A percentile compares a stretch with the other conserved stretches of the same genome.
Conservation (phyloP, 92 coral and sea anemone genomes). For the Pocillopora grandis region DNA sequence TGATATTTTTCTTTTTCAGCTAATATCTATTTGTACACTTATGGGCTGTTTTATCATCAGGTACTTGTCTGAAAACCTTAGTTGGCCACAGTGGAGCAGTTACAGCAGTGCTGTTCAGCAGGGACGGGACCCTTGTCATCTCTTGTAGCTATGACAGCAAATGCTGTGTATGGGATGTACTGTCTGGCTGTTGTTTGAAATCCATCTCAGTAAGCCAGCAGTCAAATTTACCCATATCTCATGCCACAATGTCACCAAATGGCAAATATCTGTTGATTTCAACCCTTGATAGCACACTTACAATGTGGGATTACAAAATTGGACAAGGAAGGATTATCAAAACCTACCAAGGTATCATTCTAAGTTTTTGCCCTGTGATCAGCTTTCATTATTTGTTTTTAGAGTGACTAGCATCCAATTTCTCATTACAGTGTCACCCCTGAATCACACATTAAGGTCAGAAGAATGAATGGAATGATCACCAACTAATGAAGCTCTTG, state of each 20-base stretch:
- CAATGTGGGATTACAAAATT: constrained; percentile 68
- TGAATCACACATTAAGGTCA: too few species aligned
- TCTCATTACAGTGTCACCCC: too few species aligned
- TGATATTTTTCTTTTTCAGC: too few species aligned
- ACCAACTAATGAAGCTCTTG: too few species aligned
- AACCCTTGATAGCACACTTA: constrained; percentile 54
- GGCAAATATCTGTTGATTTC: constrained; percentile 63
- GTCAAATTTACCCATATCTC: constrained; percentile 36
- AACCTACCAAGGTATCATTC: constrained; percentile 48
- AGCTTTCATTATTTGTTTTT: too few species aligned
- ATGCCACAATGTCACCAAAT: constrained; percentile 67
- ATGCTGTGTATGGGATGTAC: constrained; percentile 61
- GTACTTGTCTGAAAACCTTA: constrained; percentile 56
- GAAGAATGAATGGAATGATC: too few species aligned
- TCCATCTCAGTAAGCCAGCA: constrained; percentile 20
- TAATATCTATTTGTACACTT: too few species aligned
- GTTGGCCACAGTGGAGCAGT: constrained; percentile 59
- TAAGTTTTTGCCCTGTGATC: too few species aligned
- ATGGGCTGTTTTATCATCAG: constrained; percentile 6
- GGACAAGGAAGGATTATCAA: constrained; percentile 61
- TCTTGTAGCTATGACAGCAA: constrained; percentile 57
- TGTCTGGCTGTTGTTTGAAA: constrained; percentile 57
- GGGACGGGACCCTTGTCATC: constrained; percentile 45
- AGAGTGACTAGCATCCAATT: too few species aligned
- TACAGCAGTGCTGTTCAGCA: constrained; percentile 52